Percentiles rank a stretch among this genome's conserved stretches.
phyloP scores from a whole-genome alignment of 2,888 invertebrate genomes.

The Slavum lentiscoides region DNA sequence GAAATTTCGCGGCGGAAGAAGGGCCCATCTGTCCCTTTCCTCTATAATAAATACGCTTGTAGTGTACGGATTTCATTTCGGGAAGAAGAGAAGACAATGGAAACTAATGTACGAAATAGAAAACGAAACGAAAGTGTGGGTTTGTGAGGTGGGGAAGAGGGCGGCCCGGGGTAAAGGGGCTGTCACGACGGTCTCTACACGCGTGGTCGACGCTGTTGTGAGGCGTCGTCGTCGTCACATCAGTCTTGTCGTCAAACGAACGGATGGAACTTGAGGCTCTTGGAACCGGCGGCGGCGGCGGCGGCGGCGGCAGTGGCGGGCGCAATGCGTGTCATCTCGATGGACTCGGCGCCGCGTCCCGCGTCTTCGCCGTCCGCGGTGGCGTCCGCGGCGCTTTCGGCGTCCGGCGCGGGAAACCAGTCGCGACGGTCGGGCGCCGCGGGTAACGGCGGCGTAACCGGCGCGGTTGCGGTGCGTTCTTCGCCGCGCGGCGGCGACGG shows the following conservation, averaged over 20 bases:
- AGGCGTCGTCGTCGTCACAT: neutral
- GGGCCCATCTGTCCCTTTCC: no score
- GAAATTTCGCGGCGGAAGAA: no score
- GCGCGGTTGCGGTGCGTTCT: neutral
- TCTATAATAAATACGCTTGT: no score
- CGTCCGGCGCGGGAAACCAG: no score
- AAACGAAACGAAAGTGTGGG: no score
- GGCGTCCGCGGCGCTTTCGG: neutral
- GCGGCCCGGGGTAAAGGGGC: no score
- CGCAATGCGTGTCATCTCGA: conserved; percentile 2
- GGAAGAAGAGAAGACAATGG: no score
- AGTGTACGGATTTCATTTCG: no score
- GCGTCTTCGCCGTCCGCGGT: neutral
- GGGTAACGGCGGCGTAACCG: neutral
- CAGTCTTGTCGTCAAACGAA: conserved; percentile 51
- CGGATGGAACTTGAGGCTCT: conserved; percentile 32
- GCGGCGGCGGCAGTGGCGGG: neutral
- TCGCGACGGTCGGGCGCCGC: neutral
- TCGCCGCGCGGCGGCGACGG: neutral
- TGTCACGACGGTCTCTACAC: no score
- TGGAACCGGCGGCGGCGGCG: neutral
- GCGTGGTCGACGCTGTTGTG: no score
- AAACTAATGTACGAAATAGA: no score
- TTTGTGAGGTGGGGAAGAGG: no score
- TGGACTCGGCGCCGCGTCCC: neutral